phyloP scores from a whole-genome alignment of 2,113 vertebrate genomes.

The Ahaetulla prasina region DNA sequence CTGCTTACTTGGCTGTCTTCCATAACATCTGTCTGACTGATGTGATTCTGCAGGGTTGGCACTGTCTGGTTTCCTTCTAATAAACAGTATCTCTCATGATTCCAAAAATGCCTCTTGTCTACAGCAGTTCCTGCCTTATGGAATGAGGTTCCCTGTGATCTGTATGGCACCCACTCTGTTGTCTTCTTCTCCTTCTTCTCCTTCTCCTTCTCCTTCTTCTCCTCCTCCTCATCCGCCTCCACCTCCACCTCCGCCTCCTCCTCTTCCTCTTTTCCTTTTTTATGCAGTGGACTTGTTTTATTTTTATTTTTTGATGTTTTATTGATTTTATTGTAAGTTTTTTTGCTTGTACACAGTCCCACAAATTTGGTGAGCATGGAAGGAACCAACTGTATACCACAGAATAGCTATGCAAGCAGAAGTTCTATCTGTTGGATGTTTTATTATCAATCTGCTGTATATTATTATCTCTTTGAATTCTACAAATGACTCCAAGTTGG shows the following conservation, averaged over 20 bases:
- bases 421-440: neutral
- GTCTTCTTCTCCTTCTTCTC: too few species aligned
- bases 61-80: too few species aligned
- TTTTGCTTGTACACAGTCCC: neutral
- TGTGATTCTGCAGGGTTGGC: too few species aligned
- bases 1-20: too few species aligned
- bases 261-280: too few species aligned
- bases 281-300: neutral
- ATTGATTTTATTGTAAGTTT: neutral
- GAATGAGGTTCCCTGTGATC: neutral
- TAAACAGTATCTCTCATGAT: too few species aligned
- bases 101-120: neutral
- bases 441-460: neutral
- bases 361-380: neutral
- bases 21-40: too few species aligned
- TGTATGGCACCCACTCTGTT: neutral
- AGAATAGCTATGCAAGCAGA: neutral
- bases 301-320: neutral
- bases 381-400: neutral
- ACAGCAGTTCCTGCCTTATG: neutral
- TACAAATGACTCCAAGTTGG: neutral
- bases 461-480: neutral
- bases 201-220: too few species aligned
- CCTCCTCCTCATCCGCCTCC: accelerated
- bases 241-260: too few species aligned